Conservation (phyloP, 2,113 vertebrate species). For the Pyrgilauda ruficollis region DNA sequence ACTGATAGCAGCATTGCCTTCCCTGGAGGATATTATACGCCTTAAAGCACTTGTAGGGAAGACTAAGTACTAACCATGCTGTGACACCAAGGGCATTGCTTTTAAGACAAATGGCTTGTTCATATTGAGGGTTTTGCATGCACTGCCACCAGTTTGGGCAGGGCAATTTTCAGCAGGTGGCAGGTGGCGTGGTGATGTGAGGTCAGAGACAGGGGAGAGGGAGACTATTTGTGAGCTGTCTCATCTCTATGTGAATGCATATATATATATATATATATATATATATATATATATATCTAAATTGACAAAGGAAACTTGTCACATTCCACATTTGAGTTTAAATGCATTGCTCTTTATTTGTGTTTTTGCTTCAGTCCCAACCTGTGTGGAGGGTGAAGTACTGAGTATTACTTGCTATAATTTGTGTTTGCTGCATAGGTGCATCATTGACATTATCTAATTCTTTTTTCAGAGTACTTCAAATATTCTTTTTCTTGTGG, state of each 20-base stretch:
- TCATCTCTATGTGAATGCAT: accelerated
- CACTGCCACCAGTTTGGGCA: neutral
- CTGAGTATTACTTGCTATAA: neutral
- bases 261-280: no score
- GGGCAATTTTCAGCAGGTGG: neutral
- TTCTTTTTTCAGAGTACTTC: neutral
- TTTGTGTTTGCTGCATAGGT: neutral
- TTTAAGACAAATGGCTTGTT: neutral
- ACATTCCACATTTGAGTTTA: neutral
- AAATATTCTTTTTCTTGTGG: neutral
- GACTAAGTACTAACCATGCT: neutral
- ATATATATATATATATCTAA: neutral
- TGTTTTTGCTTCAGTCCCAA: neutral
- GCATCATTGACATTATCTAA: neutral
- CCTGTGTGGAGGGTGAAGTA: neutral
- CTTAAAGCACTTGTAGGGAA: neutral
- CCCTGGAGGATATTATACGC: neutral
- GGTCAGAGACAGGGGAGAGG: neutral
- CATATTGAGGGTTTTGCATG: neutral
- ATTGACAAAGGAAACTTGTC: neutral
- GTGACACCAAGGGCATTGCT: neutral
- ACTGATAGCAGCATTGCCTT: neutral
- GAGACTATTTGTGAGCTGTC: neutral
- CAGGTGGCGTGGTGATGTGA: accelerated
- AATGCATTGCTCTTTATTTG: neutral